phyloP scores from a whole-genome alignment of 2,888 invertebrate species.

The Drosophila kanekoi region DNA sequence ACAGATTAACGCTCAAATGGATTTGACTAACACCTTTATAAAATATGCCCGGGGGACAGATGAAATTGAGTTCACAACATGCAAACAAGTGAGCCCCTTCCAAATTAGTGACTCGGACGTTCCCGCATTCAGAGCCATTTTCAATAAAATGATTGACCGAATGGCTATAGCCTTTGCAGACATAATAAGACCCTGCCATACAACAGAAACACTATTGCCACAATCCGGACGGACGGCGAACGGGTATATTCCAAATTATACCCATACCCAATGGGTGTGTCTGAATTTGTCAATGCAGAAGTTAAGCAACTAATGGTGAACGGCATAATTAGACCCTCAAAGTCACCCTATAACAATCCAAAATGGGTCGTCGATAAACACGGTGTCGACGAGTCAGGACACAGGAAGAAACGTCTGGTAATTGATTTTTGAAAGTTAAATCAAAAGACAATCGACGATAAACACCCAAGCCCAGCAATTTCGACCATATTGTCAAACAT shows the following conservation, averaged over 20 bases:
- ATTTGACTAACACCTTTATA: background rate
- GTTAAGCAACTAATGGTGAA: background rate
- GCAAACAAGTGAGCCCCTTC: no score
- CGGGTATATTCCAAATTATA: no score
- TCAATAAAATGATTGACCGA: background rate
- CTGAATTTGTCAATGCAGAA: background rate
- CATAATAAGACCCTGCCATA: no score
- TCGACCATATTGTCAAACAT: no score
- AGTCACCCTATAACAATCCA: background rate
- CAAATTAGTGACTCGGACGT: no score
- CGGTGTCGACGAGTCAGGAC: background rate
- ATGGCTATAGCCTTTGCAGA: background rate
- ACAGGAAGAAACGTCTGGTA: background rate
- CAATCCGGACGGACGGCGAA: no score
- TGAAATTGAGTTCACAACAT: background rate
- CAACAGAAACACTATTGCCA: no score
- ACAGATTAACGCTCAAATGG: background rate
- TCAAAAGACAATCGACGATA: background rate
- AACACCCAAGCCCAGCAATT: background rate
- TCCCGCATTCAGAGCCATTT: no score
- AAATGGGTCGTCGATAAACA: no score
- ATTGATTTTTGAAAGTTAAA: background rate
- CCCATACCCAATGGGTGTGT: no score
- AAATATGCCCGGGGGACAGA: background rate
- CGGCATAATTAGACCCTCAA: background rate